Conservation (phyloP, 2,888 invertebrate species). For the Ochropacha duplaris region DNA sequence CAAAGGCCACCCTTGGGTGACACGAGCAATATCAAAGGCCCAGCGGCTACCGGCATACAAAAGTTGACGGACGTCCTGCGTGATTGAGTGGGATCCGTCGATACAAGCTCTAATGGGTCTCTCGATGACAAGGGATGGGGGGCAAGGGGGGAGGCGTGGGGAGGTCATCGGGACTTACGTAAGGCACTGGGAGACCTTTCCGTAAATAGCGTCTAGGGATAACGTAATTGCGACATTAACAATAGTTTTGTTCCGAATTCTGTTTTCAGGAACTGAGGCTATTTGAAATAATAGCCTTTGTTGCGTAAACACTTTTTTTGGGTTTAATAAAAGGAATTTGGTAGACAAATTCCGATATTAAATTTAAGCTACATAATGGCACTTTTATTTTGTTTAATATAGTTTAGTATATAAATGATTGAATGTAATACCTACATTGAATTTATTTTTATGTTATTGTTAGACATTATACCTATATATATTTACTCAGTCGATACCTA, state of each 20-base stretch:
- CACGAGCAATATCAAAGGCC: constrained; percentile 53
- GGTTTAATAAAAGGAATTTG: no score
- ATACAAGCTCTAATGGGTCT: constrained; percentile 70
- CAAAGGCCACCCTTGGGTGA: constrained; percentile 37
- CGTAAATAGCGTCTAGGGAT: constrained; percentile 62
- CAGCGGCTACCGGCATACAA: constrained; percentile 51
- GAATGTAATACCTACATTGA: no score
- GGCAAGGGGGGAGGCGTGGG: constrained; percentile 7
- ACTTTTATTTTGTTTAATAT: no score
- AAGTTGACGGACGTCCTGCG: constrained; percentile 72
- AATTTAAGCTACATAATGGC: no score
- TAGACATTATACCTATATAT: no score
- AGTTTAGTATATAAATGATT: no score
- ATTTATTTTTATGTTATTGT: no score
- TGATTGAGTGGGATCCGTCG: constrained; percentile 71
- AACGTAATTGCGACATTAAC: constrained; percentile 51
- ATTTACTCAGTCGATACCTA: no score
- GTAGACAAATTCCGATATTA: no score
- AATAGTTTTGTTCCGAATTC: constrained; percentile 32
- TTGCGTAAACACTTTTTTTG: no score
- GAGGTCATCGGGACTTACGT: constrained; percentile 49
- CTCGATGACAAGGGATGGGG: constrained; percentile 38
- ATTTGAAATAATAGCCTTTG: no score
- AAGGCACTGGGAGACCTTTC: constrained; percentile 42
- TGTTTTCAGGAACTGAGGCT: not conserved